These are phyloP conservation scores for Thymelicus sylvestris DNA, from an alignment of 2,888 invertebrate genomes.

Conservation along the genomic window DNA sequence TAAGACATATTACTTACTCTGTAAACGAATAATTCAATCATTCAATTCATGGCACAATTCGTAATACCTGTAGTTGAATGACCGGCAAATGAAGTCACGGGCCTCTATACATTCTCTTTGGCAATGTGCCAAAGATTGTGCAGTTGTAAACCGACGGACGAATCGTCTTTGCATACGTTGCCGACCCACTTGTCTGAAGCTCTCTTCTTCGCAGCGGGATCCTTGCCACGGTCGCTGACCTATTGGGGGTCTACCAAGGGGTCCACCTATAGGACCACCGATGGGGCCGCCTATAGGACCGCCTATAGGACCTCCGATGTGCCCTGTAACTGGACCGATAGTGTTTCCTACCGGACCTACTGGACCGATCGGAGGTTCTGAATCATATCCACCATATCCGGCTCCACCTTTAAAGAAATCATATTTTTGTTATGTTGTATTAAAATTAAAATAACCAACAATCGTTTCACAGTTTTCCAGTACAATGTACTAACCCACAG, in stretches of 20 bases:
- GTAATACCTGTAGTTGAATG: conserved; percentile 92
- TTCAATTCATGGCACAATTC: background rate
- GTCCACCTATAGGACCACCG: conserved; percentile 65
- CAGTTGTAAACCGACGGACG: conserved; percentile 89
- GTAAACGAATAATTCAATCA: background rate
- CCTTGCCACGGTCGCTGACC: conserved; percentile 75
- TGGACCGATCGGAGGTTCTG: conserved; percentile 69
- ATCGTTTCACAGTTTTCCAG: too few species aligned
- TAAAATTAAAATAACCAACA: background rate
- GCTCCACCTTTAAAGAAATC: conserved; percentile 46
- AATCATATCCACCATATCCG: conserved; percentile 68
- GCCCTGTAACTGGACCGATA: conserved; percentile 52
- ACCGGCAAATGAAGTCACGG: conserved; percentile 92
- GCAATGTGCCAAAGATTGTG: conserved; percentile 91
- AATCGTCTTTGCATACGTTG: conserved; percentile 92
- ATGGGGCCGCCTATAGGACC: conserved; percentile 68
- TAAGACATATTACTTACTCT: background rate
- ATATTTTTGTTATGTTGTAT: background rate
- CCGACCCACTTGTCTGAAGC: conserved; percentile 92
- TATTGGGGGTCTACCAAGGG: conserved; percentile 61
- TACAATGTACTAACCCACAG: conserved; percentile 57
- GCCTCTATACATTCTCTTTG: conserved; percentile 93
- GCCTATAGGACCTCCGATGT: conserved; percentile 57
- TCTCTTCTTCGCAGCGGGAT: conserved; percentile 92
- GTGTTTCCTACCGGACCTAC: conserved; percentile 52